These are phyloP conservation scores for Triplophysa tibetana DNA, from an alignment of 2,113 vertebrate genomes.

Conservation along the genomic window DNA sequence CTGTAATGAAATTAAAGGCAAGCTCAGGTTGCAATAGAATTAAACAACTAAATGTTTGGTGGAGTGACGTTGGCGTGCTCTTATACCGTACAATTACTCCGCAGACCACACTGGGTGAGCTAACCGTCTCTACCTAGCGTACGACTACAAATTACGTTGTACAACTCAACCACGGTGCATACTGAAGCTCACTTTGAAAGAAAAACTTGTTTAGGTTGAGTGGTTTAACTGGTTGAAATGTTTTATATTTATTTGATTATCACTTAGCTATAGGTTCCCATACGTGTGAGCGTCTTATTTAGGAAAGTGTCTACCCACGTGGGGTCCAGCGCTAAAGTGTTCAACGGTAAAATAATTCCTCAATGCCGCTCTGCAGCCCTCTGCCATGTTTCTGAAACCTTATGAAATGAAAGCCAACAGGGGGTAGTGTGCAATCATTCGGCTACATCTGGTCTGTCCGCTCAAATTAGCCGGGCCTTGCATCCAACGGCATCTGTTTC, in stretches of 20 bases:
- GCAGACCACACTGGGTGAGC: slow-evolving; percentile 65
- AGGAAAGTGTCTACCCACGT: slow-evolving; percentile 33
- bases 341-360: slow-evolving; percentile 48
- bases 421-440: slow-evolving; percentile 77
- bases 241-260: neutral
- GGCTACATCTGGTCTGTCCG: slow-evolving; percentile 78
- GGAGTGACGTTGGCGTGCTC: slow-evolving; percentile 66
- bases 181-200: slow-evolving; percentile 42
- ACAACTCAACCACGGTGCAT: slow-evolving; percentile 59
- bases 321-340: slow-evolving; percentile 23
- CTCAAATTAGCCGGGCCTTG: slow-evolving; percentile 79
- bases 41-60: slow-evolving; percentile 50
- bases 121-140: slow-evolving; percentile 51
- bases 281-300: slow-evolving; percentile 43
- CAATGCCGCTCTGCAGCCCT: slow-evolving; percentile 60
- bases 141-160: slow-evolving; percentile 56
- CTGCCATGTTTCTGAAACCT: slow-evolving; percentile 59
- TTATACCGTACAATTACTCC: slow-evolving; percentile 60
- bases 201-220: too few relatives aligned
- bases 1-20: slow-evolving; percentile 45
- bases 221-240: neutral
- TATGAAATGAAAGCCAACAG: slow-evolving; percentile 77
- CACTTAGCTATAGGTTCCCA: slow-evolving; percentile 8
- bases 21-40: slow-evolving; percentile 33
- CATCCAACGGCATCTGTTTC: slow-evolving; percentile 82